phyloP scores from a whole-genome alignment of 1,140 invertebrate species.

The Caenorhabditis brenneri region DNA sequence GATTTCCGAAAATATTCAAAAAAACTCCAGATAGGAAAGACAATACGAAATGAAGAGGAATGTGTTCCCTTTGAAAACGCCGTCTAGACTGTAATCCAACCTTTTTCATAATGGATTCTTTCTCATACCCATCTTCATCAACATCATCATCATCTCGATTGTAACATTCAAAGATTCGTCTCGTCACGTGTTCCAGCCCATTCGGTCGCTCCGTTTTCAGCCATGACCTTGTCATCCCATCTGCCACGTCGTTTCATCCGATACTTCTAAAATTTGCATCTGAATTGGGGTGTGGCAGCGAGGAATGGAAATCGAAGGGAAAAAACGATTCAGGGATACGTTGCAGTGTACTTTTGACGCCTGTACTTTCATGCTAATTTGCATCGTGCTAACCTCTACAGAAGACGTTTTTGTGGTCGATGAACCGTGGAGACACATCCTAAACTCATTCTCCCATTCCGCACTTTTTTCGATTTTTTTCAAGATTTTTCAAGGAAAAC shows the following conservation, averaged over 20 bases:
- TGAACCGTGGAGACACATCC: not conserved
- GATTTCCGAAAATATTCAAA: not conserved
- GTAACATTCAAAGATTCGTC: not conserved
- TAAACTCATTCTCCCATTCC: not conserved
- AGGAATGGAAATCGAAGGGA: not conserved
- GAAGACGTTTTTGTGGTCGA: not conserved
- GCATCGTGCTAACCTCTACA: not conserved
- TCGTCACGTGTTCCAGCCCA: constrained; percentile 36
- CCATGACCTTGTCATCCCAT: constrained; percentile 23
- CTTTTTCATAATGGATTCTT: not conserved
- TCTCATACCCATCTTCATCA: too few species aligned
- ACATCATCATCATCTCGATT: not conserved
- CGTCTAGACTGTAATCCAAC: not conserved
- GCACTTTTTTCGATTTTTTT: not conserved
- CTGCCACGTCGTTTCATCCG: constrained; percentile 37
- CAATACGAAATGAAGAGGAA: not conserved
- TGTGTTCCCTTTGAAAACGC: not conserved
- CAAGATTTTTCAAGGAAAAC: not conserved
- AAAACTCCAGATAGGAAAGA: not conserved
- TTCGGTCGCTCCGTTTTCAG: constrained; percentile 6
- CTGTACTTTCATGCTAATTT: constrained; percentile 41
- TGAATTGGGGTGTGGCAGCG: constrained; percentile 35
- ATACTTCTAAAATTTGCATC: constrained; percentile 41
- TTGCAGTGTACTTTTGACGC: constrained; percentile 16
- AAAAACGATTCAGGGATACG: not conserved